Percentiles rank a stretch among this genome's conserved stretches.
Evolutionary conservation across 2,797 vertebrate species (phyloP).

Genomic region (Paratrypauchen microcephalus): DNA sequence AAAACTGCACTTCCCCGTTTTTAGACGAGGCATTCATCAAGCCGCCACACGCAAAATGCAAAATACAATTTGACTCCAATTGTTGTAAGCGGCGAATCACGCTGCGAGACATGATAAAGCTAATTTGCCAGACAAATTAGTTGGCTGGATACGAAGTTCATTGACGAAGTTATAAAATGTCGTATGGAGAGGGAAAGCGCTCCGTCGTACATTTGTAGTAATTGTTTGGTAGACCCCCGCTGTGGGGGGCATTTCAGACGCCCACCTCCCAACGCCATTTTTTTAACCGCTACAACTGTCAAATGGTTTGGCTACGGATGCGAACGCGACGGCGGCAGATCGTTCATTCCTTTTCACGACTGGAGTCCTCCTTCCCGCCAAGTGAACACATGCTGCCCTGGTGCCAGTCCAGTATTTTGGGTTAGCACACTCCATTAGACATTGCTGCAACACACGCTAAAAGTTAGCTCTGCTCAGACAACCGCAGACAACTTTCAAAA

Average conservation of each 20-base stretch:
- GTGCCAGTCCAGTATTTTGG: constrained; percentile 70
- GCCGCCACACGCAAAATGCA: constrained; percentile 68
- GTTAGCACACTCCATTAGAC: constrained; percentile 55
- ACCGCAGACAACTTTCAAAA: constrained; percentile 16
- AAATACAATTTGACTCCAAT: constrained; percentile 79
- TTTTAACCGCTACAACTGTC: constrained; percentile 66
- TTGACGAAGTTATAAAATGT: constrained; percentile 75
- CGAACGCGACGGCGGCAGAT: constrained; percentile 60
- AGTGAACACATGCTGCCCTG: constrained; percentile 72
- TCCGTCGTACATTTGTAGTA: constrained; percentile 72
- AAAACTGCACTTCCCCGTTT: constrained; percentile 68
- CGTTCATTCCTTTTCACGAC: constrained; percentile 70
- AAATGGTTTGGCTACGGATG: constrained; percentile 70
- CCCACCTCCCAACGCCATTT: constrained; percentile 66
- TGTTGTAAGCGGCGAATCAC: constrained; percentile 70
- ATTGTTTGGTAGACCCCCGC: constrained; percentile 72
- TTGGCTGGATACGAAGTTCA: constrained; percentile 71
- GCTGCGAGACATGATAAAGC: constrained; percentile 78
- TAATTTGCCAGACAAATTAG: constrained; percentile 79
- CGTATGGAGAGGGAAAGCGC: constrained; percentile 70
- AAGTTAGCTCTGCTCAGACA: constrained; percentile 45
- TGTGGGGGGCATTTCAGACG: constrained; percentile 68
- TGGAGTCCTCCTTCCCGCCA: constrained; percentile 72
- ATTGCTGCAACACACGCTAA: constrained; percentile 34
- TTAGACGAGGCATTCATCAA: constrained; percentile 70